Evolutionary conservation across 2,113 vertebrate species (phyloP).

Genomic region (Oryzias woworae): DNA sequence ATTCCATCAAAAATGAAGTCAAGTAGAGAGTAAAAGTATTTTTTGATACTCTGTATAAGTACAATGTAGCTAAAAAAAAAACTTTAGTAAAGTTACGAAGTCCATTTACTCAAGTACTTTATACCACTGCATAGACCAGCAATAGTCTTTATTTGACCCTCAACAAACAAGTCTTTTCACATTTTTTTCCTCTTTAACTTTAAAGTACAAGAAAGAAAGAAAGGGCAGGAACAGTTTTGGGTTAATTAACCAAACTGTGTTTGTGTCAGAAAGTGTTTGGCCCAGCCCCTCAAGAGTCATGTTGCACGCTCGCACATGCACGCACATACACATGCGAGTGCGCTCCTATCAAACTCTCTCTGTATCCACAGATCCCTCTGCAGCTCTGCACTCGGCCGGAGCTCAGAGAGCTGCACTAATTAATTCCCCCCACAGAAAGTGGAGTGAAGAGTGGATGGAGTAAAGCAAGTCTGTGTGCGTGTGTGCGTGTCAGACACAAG

Average conservation of each 20-base stretch:
- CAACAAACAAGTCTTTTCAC: not conserved
- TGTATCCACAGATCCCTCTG: conserved; percentile 19
- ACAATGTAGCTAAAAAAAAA: too few species aligned
- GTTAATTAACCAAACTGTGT: conserved; percentile 13
- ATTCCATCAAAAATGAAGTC: too few species aligned
- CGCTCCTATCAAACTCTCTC: conserved; percentile 29
- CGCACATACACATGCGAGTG: conserved; percentile 1
- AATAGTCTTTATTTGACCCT: too few species aligned
- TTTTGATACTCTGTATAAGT: too few species aligned
- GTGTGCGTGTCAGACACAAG: conserved; percentile 20
- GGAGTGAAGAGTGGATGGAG: conserved; percentile 28
- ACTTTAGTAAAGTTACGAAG: too few species aligned
- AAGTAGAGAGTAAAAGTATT: too few species aligned
- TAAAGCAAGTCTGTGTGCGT: conserved; percentile 22
- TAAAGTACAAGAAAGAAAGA: not conserved
- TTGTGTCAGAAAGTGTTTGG: conserved; percentile 9
- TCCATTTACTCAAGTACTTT: too few species aligned
- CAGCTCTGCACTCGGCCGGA: conserved; percentile 18
- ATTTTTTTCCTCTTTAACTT: not conserved
- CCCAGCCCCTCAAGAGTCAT: conserved; percentile 7
- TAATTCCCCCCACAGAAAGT: conserved; percentile 41
- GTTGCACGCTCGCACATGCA: not conserved
- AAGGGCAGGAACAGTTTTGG: not conserved
- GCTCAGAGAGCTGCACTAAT: conserved; percentile 43
- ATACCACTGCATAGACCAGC: too few species aligned